Percentiles rank a stretch among this genome's conserved stretches.
phyloP scores from a whole-genome alignment of 2,113 vertebrate species.

The Datnioides undecimradiatus region DNA sequence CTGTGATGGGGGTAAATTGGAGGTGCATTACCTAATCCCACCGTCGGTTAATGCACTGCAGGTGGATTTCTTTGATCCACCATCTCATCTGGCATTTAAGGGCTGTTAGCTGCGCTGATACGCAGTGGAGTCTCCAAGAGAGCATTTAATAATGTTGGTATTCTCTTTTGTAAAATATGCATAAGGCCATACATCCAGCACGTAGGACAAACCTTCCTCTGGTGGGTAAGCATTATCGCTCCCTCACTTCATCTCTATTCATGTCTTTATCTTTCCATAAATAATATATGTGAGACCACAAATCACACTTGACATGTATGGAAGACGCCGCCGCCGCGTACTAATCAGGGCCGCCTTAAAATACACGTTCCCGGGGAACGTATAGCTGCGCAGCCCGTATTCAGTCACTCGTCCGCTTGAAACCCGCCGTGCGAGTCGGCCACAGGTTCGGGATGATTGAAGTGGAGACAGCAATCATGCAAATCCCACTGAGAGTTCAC shows the following conservation, averaged over 20 bases:
- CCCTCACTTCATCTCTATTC: slow-evolving; percentile 42
- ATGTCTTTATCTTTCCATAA: slow-evolving; percentile 55
- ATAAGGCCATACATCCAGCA: slow-evolving; percentile 55
- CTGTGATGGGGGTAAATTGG: slow-evolving; percentile 45
- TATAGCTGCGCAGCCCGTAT: background rate
- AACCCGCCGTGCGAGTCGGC: background rate
- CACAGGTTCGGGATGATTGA: slow-evolving; percentile 26
- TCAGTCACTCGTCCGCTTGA: background rate
- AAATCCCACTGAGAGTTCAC: slow-evolving; percentile 20
- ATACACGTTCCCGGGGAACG: background rate
- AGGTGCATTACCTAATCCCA: slow-evolving; percentile 61
- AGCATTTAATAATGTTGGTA: slow-evolving; percentile 48
- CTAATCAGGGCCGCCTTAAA: slow-evolving; percentile 45
- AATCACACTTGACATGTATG: slow-evolving; percentile 39
- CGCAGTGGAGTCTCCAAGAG: slow-evolving; percentile 10
- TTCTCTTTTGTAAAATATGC: slow-evolving; percentile 71
- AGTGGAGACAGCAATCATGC: slow-evolving; percentile 26
- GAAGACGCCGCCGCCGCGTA: background rate
- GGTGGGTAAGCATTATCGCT: slow-evolving; percentile 39
- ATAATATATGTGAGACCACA: slow-evolving; percentile 64
- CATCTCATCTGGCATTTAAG: slow-evolving; percentile 65
- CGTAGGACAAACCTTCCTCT: slow-evolving; percentile 41
- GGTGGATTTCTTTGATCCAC: slow-evolving; percentile 73
- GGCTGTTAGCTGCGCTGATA: slow-evolving; percentile 29
- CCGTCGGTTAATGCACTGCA: slow-evolving; percentile 47